Percentiles rank a stretch among this genome's conserved stretches.
Conservation (phyloP, 2,113 vertebrate species). For the Casuarius casuarius region DNA sequence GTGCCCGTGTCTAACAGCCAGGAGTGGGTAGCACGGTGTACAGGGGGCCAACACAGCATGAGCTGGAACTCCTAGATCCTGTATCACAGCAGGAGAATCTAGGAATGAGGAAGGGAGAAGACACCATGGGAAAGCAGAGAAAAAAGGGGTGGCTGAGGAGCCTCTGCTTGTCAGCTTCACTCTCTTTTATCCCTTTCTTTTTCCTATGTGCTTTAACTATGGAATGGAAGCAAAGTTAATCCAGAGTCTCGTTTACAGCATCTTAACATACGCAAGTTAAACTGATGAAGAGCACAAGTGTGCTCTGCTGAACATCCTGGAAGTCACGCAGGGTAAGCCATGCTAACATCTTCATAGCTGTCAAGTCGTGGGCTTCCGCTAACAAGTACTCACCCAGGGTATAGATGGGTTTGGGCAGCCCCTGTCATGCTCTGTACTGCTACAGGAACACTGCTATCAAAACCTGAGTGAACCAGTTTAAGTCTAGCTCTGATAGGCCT, state of each 20-base stretch:
- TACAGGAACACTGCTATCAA: not conserved
- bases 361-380: rapidly evolving
- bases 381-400: not conserved
- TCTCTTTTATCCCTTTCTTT: not conserved
- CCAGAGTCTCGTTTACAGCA: not conserved
- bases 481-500: not conserved
- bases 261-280: not conserved
- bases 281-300: not conserved
- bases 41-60: not conserved
- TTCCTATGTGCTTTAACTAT: not conserved
- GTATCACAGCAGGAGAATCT: not conserved
- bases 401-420: not conserved
- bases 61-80: constrained; percentile 36
- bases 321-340: not conserved
- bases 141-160: not conserved
- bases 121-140: not conserved
- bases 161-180: not conserved
- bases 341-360: not conserved
- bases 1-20: not conserved
- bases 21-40: not conserved
- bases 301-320: not conserved
- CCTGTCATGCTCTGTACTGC: not conserved
- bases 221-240: not conserved
- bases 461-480: not conserved
- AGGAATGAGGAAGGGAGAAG: not conserved